Evolutionary conservation across 1,140 invertebrate species (phyloP).

Genomic region (Drosophila bipectinata): DNA sequence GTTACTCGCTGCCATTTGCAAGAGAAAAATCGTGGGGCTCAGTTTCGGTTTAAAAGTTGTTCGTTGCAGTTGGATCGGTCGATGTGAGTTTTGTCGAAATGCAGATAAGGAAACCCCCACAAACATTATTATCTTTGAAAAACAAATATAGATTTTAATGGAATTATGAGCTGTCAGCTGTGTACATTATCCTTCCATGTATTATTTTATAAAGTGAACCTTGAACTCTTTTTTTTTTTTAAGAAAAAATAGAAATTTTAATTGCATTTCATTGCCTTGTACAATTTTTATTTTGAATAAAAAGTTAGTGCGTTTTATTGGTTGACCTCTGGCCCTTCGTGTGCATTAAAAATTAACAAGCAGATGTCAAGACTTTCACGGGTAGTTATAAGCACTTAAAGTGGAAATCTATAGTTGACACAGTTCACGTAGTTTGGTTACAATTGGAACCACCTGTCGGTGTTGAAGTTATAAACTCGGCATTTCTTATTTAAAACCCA

Average conservation of each 20-base stretch:
- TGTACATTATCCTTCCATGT: neutral
- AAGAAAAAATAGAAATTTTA: too few species aligned
- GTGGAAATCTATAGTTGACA: neutral
- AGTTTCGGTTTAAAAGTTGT: slow-evolving; percentile 63
- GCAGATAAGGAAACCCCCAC: slow-evolving; percentile 7
- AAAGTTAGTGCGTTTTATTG: neutral
- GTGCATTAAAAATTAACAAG: slow-evolving; percentile 62
- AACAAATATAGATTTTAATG: neutral
- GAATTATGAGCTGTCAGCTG: neutral
- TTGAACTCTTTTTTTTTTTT: too few species aligned
- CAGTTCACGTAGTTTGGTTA: slow-evolving; percentile 1
- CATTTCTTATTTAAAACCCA: neutral
- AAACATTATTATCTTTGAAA: neutral
- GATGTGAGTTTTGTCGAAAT: slow-evolving; percentile 19
- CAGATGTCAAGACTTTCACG: slow-evolving; percentile 52
- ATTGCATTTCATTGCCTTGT: neutral
- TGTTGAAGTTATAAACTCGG: neutral
- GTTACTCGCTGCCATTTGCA: slow-evolving; percentile 54
- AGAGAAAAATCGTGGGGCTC: slow-evolving; percentile 59
- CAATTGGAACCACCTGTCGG: slow-evolving; percentile 2
- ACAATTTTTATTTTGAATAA: neutral
- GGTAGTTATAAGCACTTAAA: slow-evolving; percentile 15
- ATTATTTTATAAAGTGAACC: too few species aligned
- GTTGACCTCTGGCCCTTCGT: neutral
- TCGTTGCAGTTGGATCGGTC: slow-evolving; percentile 55